A percentile compares a stretch with the other conserved stretches of the same genome.
Evolutionary conservation across 2,113 vertebrate species (phyloP).

Genomic region (Danionella cerebrum): DNA sequence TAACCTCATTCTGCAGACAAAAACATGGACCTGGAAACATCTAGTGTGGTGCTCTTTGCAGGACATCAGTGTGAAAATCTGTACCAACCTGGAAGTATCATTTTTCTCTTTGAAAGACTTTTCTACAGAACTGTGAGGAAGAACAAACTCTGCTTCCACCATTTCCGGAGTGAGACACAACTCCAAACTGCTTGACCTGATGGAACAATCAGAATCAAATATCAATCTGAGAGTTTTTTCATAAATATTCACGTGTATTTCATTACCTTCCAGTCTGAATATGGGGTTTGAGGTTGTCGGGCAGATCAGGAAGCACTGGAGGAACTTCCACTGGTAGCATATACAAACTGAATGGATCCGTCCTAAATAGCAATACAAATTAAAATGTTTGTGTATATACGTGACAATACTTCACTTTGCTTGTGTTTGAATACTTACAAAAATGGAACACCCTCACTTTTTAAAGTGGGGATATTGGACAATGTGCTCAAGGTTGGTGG

Average conservation of each 20-base stretch:
- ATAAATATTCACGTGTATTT: background rate
- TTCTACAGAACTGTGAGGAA: conserved; percentile 11
- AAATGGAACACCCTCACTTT: conserved; percentile 14
- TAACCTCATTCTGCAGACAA: no score
- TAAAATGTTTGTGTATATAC: background rate
- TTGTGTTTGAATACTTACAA: conserved; percentile 64
- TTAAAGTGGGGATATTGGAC: conserved; percentile 37
- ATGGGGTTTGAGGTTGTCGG: conserved; percentile 12
- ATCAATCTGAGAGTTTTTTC: background rate
- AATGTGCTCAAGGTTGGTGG: conserved; percentile 49
- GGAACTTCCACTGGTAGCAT: conserved; percentile 23
- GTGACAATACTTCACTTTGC: background rate
- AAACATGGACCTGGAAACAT: no score
- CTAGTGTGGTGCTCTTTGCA: no score
- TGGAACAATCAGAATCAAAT: background rate
- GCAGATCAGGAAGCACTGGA: conserved; percentile 11
- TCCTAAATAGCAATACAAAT: no score
- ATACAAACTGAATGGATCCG: conserved; percentile 13
- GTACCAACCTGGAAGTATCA: conserved; percentile 23
- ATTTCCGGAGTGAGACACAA: conserved; percentile 74
- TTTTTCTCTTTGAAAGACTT: background rate
- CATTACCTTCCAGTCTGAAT: conserved; percentile 26
- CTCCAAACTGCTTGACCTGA: conserved; percentile 45
- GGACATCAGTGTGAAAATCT: no score
- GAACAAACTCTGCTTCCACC: conserved; percentile 72